Base-by-base conservation (phyloP, 2,888 invertebrate genomes). In the Cephonodes hylas region DNA sequence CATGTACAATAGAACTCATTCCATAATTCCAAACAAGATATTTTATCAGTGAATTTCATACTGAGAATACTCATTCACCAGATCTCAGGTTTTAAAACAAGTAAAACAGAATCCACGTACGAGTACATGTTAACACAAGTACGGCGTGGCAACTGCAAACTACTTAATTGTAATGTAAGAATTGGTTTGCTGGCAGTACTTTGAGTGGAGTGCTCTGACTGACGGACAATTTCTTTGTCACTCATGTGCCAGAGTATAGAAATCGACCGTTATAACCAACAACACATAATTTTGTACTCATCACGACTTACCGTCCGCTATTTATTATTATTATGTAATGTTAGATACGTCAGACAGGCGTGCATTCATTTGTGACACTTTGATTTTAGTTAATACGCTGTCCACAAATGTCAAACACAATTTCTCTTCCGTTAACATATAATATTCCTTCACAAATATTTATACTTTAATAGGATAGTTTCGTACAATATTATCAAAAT, bases 191-290 rank as follows among this genome's bases (percentile, higher is more conserved):
- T 45, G 59, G 59, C 58, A 59, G 60, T 63, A 60, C 45, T 56
- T 59, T 57, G 65, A 58, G 58, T 61, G 59, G 61, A 63, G 63
- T 64, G 62, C 61, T 67, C 66, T 68, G 73, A 76, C 75, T 71
- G 81, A 79, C 77, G 69, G 67, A 75, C 78, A 79, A 84, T 83
- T 84, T 81, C 75, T 80, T 79, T 79, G 81, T 83, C 85, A 81
- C 76, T 83, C 77, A 76, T 71, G 71, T 70, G 65, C 70, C 67
- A 69, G 61, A 7, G 48, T 7, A 25, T 48, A 27, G 27, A 48
- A 27, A 48, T 48, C 27, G 18, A 48, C 48, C 48, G 48, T 48
- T 48, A 48, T 25, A 68, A 65, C 70, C 61, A 68, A 63, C 62
- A 69, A 57, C 59, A 58, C 59, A 68, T 53, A 62, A 62, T 64